A percentile compares a stretch with the other conserved stretches of the same genome.
phyloP scores from a whole-genome alignment of 2,888 invertebrate species.

The Julus scanicus region DNA sequence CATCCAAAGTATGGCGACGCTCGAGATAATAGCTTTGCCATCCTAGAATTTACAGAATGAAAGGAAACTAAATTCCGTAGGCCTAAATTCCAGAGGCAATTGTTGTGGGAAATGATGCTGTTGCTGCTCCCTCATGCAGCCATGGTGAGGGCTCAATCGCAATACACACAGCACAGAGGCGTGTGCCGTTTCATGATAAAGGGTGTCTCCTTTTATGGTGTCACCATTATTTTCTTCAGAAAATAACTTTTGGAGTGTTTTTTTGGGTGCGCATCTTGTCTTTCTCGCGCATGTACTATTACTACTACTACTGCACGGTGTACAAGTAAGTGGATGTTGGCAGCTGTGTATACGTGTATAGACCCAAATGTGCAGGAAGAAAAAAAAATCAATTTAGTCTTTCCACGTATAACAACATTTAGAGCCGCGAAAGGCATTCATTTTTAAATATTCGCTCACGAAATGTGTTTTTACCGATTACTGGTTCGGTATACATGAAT shows the following conservation, averaged over 20 bases:
- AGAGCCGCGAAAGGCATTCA: slow-evolving; percentile 6
- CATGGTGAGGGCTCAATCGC: not conserved
- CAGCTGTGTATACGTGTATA: not conserved
- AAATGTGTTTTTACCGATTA: slow-evolving; percentile 36
- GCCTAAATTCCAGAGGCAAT: not conserved
- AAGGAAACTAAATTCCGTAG: not conserved
- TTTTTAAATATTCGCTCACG: slow-evolving; percentile 25
- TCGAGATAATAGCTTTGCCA: not conserved
- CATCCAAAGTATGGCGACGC: not conserved
- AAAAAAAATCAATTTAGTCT: slow-evolving; percentile 23
- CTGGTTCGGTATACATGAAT: not conserved
- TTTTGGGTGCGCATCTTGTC: not conserved
- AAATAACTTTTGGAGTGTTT: slow-evolving; percentile 35
- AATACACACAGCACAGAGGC: not conserved
- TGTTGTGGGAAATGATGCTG: not conserved
- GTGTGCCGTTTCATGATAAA: not conserved
- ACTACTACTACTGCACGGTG: not conserved
- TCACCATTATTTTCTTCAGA: slow-evolving; percentile 35
- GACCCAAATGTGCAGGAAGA: not conserved
- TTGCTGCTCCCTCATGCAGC: not conserved
- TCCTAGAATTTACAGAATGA: not conserved
- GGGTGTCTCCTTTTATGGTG: slow-evolving; percentile 39
- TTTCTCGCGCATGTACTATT: not conserved
- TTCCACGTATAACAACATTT: not conserved
- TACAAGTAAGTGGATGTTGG: not conserved